A percentile compares a stretch with the other conserved stretches of the same genome.
Evolutionary conservation across 2,113 vertebrate genomes (phyloP).

Genomic region (Heterotis niloticus): DNA sequence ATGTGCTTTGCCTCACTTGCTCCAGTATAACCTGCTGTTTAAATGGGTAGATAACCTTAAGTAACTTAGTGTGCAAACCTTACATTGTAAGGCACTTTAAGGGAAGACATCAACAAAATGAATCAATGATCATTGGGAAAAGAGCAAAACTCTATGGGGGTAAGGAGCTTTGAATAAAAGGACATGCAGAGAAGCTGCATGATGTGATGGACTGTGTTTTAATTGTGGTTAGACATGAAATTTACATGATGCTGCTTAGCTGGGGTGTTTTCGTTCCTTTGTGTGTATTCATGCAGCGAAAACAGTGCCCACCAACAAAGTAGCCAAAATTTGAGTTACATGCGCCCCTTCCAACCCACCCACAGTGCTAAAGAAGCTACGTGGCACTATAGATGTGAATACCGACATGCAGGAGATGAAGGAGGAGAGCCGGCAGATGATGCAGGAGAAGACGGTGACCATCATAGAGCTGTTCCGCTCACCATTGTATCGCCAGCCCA

Average conservation of each 20-base stretch:
- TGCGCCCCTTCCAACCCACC: not conserved
- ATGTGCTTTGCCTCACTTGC: no score
- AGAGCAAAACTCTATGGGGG: not conserved
- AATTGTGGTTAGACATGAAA: not conserved
- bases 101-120: no score
- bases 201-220: not conserved
- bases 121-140: not conserved
- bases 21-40: no score
- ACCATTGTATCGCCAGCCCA: conserved; percentile 79
- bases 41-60: no score
- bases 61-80: no score
- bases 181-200: not conserved
- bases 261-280: not conserved
- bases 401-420: conserved; percentile 91
- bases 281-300: not conserved
- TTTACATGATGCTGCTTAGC: not conserved
- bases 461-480: conserved; percentile 88
- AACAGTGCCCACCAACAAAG: not conserved
- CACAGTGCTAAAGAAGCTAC: conserved; percentile 84
- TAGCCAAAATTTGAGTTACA: not conserved
- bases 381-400: conserved; percentile 79
- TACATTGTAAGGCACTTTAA: no score
- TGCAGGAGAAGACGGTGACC: conserved; percentile 89
- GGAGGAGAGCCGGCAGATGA: conserved; percentile 92
- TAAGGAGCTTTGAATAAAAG: not conserved